These are phyloP conservation scores for Ellobius talpinus DNA, from an alignment of 2,113 vertebrate genomes.

Conservation along the genomic window DNA sequence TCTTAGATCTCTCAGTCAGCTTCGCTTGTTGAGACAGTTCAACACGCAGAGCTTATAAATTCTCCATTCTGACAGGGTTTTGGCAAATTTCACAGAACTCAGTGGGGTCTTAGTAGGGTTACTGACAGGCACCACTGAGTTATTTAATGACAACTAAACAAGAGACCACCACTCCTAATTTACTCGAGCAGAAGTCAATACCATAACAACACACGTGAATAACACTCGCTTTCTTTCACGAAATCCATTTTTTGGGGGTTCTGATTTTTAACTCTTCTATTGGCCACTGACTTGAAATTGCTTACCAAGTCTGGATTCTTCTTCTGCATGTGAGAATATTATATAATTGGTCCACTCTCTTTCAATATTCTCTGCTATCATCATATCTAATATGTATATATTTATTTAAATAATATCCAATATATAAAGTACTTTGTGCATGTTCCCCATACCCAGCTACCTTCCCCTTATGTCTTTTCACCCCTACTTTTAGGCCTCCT, in stretches of 20 bases:
- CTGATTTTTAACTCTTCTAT: conserved; percentile 69
- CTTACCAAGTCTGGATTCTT: background rate
- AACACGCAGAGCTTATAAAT: conserved; percentile 72
- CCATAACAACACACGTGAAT: conserved; percentile 68
- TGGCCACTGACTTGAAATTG: conserved; percentile 56
- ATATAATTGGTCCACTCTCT: background rate
- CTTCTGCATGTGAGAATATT: background rate
- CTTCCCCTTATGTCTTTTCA: background rate
- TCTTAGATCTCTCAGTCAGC: conserved; percentile 61
- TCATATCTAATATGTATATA: background rate
- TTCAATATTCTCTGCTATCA: background rate
- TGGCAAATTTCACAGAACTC: conserved; percentile 71
- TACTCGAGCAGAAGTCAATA: conserved; percentile 71
- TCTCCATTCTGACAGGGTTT: conserved; percentile 64
- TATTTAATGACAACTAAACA: conserved; percentile 75
- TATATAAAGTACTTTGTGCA: background rate
- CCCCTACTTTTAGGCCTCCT: background rate
- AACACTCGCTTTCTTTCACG: conserved; percentile 53
- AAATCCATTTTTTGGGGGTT: conserved; percentile 55
- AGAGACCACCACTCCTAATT: conserved; percentile 76
- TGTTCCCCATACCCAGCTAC: too few species aligned
- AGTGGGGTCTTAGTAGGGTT: conserved; percentile 62
- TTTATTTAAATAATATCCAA: background rate
- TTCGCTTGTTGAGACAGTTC: conserved; percentile 58
- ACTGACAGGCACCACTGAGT: conserved; percentile 63